Evolutionary conservation across 2,797 vertebrate genomes (phyloP).

Genomic region (Nyctibius grandis): DNA sequence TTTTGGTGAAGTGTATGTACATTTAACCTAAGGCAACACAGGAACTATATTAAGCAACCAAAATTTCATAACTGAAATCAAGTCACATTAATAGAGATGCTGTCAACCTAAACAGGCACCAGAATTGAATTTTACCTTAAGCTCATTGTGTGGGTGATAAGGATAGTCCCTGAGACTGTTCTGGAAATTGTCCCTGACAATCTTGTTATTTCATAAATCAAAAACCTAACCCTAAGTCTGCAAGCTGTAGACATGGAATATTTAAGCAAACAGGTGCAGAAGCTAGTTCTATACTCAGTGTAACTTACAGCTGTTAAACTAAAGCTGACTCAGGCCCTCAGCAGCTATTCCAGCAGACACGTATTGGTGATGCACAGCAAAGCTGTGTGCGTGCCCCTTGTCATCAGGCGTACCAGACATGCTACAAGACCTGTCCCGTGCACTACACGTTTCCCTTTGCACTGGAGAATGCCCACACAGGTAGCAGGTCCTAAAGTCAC

Average conservation of each 20-base stretch:
- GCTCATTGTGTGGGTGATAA: not conserved
- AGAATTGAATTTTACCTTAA: not conserved
- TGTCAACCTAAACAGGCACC: not conserved
- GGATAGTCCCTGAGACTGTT: not conserved
- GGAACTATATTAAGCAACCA: not conserved
- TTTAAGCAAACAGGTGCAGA: not conserved
- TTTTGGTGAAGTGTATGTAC: not conserved
- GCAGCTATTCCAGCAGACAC: not conserved
- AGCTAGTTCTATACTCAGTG: not conserved
- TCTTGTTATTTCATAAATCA: not conserved
- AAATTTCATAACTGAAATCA: not conserved
- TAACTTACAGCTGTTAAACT: not conserved
- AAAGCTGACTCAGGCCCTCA: not conserved
- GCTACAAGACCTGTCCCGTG: not conserved
- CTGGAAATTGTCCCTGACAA: not conserved
- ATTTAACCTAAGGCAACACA: not conserved
- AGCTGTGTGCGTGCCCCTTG: not conserved
- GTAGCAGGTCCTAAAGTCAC: not conserved
- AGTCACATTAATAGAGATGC: not conserved
- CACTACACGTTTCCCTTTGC: not conserved
- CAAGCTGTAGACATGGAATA: not conserved
- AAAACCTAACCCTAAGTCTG: not conserved
- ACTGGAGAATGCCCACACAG: not conserved
- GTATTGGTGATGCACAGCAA: not conserved
- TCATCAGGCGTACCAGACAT: not conserved